Evolutionary conservation across 2,113 vertebrate genomes (phyloP).

Genomic region (Zosterops japonicus): DNA sequence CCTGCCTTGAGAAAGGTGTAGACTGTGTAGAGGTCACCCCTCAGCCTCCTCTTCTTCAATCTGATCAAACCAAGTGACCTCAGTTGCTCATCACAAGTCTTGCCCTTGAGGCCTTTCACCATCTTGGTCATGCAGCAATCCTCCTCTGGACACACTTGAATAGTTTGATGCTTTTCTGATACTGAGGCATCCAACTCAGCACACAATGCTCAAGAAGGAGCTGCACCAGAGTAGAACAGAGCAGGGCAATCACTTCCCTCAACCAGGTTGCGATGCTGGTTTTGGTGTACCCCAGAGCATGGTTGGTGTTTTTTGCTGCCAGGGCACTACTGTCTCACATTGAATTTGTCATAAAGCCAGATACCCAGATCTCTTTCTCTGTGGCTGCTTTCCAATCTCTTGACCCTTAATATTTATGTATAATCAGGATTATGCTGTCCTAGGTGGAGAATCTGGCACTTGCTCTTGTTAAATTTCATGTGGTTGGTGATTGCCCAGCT

Average conservation of each 20-base stretch:
- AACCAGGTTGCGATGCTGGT: rapidly evolving
- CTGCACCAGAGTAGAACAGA: neutral
- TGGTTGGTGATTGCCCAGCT: neutral
- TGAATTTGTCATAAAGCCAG: neutral
- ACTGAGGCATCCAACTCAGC: neutral
- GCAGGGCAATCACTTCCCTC: neutral
- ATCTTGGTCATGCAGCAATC: neutral
- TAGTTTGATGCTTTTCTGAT: neutral
- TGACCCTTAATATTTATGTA: neutral
- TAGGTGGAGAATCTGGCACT: neutral
- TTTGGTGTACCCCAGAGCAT: neutral
- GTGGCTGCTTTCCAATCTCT: neutral
- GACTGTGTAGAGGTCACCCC: neutral
- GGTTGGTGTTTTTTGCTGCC: neutral
- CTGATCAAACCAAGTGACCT: neutral
- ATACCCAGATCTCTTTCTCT: neutral
- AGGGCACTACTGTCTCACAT: neutral
- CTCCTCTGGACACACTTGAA: neutral
- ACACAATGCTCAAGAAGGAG: neutral
- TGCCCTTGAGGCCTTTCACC: neutral
- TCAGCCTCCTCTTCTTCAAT: neutral
- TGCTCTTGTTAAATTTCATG: neutral
- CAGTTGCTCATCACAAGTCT: neutral
- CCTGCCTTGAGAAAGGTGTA: neutral
- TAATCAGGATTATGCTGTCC: neutral